Conservation (phyloP, 2,888 invertebrate species). For the Drosophila siamana region DNA sequence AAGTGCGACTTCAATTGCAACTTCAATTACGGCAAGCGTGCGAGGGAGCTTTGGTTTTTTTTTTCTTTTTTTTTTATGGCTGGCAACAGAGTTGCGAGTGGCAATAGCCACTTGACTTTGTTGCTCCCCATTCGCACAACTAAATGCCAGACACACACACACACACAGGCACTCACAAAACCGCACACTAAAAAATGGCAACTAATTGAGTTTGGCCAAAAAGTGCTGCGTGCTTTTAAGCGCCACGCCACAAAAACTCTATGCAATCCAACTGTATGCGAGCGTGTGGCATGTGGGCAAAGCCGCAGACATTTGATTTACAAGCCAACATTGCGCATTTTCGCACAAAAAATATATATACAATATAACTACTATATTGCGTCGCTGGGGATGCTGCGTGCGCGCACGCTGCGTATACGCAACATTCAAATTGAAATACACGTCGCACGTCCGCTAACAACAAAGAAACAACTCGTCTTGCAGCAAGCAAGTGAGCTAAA, state of each 20-base stretch:
- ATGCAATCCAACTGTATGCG: background rate
- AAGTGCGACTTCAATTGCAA: slow-evolving; percentile 57
- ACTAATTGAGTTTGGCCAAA: slow-evolving; percentile 69
- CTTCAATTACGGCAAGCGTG: slow-evolving; percentile 36
- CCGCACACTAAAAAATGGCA: slow-evolving; percentile 44
- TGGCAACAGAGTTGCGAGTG: slow-evolving; percentile 19
- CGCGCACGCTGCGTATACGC: slow-evolving; percentile 53
- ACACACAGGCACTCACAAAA: background rate
- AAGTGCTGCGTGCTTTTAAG: slow-evolving; percentile 52
- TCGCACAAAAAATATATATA: background rate
- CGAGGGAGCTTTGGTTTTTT: background rate
- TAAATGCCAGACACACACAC: slow-evolving; percentile 31
- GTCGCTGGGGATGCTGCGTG: slow-evolving; percentile 24
- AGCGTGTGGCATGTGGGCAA: background rate
- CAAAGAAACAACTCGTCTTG: slow-evolving; percentile 27
- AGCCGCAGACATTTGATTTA: slow-evolving; percentile 51
- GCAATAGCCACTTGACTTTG: slow-evolving; percentile 55
- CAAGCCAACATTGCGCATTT: slow-evolving; percentile 29
- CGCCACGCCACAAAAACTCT: slow-evolving; percentile 32
- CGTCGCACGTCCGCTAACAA: slow-evolving; percentile 12
- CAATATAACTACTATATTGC: slow-evolving; percentile 2
- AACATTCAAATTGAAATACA: slow-evolving; percentile 50
- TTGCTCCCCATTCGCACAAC: slow-evolving; percentile 20
- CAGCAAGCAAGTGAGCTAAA: slow-evolving; percentile 19
- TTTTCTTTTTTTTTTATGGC: slow-evolving; percentile 39